Conservation (phyloP, 2,113 vertebrate species). For the Phyllostomus hastatus region DNA sequence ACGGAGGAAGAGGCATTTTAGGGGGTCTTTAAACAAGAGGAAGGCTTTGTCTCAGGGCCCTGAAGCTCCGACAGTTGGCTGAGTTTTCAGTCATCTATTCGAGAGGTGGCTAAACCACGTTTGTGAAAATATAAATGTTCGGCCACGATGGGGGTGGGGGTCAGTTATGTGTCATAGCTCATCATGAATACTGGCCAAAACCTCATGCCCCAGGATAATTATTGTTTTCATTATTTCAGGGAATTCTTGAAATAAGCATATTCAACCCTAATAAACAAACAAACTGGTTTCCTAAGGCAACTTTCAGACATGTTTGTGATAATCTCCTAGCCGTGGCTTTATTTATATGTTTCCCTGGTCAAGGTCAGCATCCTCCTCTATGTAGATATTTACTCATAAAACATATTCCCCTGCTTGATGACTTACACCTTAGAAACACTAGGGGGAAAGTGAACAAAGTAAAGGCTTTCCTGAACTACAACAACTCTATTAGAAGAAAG, state of each 20-base stretch:
- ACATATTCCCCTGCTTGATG: background rate
- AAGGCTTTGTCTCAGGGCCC: constrained; percentile 61
- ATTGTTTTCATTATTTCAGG: background rate
- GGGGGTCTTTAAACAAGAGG: constrained; percentile 70
- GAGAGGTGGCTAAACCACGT: constrained; percentile 51
- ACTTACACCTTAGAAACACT: background rate
- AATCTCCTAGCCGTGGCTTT: background rate
- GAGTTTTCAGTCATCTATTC: constrained; percentile 53
- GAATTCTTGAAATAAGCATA: constrained; percentile 29
- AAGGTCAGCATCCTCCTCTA: background rate
- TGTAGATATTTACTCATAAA: constrained; percentile 11
- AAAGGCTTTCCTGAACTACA: background rate
- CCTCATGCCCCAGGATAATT: background rate
- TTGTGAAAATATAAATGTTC: constrained; percentile 50
- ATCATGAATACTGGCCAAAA: constrained; percentile 21
- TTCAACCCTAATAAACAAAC: background rate
- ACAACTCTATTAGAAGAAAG: constrained; percentile 5
- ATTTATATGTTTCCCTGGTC: background rate
- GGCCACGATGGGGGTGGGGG: background rate
- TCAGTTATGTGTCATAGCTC: constrained; percentile 13
- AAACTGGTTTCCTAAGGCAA: constrained; percentile 8
- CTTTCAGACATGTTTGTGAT: constrained; percentile 34
- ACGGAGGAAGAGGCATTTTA: constrained; percentile 69
- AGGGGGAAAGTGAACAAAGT: background rate
- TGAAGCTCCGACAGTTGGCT: constrained; percentile 19